Base-by-base conservation (phyloP, 2,113 vertebrate genomes). In the Nipponia nippon region DNA sequence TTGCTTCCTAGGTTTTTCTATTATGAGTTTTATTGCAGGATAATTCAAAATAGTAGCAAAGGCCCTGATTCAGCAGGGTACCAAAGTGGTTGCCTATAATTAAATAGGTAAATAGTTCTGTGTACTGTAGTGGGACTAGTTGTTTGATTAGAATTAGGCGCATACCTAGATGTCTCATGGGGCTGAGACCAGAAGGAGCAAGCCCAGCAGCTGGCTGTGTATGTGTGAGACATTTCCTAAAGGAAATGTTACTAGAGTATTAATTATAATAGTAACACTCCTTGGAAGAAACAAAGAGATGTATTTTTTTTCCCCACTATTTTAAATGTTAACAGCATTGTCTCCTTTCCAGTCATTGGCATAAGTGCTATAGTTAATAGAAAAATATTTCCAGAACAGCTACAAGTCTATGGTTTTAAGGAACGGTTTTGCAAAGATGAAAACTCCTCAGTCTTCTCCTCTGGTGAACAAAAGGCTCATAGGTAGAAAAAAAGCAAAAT, bases 211-310 rank as follows among this genome's bases (percentile, higher is more conserved):
- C 77, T 90, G 63, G 27, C 79, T 6, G 0, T 80, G 78, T 69
- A 56, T 42, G 50, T 61, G 66, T 73, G 82, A 80, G 81, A 86
- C 50, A 23, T 88, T 96, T 96, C 82, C 81, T 95, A 38, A 84
- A 95, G 95, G 89, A 95, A 97, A 87, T 88, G 91, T 80, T 94
- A 42, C 78, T 65, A 6, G 36, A 75, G 17, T 40, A 50, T 79
- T 94, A 61, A 89, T 86, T 85, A 16, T 32, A 93, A 90, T 73
- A 42, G n/a, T 44, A 59, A 10, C 0, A 0, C 16, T 92, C 50
- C 66, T 90, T 94, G 65, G 38, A 81, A 86, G 63, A 72, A 96
- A 77, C 66, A 95, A 95, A 92, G 47, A n/a, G 63, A 32, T 4
- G 4, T 38, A 4, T 36, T 46, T 17, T 10, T 61, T 58, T 63